Evolutionary conservation across 2,888 invertebrate species (phyloP), one percentile per base, ranked within the genome.

Genomic region (Synergus gifuensis): DNA sequence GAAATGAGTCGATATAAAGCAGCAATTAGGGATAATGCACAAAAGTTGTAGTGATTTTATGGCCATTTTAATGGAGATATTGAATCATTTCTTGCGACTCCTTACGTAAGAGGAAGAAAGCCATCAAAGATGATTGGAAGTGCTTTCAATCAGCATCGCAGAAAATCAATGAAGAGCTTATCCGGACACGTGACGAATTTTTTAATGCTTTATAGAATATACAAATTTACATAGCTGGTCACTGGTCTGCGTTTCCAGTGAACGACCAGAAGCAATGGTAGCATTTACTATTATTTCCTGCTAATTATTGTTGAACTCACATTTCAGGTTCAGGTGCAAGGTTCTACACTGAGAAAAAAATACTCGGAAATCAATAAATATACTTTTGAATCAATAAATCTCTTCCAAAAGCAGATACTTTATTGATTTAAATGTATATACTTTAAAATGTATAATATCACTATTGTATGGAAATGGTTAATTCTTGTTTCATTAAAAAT

Each of bases 161-260:
- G 67, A 44, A 67, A 46, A 67, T 42, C 46, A 44, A 67, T 67
- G 44, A 46, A 46, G 44, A 67, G 22, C 22, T 44, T 46, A 67
- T 49, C 49, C 16, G 7, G 16, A 67, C 22, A 5, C 46, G 22
- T 67, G 67, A 67, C 22, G 9, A 42, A 18, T 67, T 22, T 67
- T 66, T 42, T n/a, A 40, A 40, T 40, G 11, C 7, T 66, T 66
- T 66, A 16, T 22, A 16, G 49, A 14, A 28, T 16, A 49, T 49
- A 49, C 5, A 16, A 28, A 28, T 28, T 28, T 49, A 16, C 16
- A 5, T 49, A 49, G 16, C 49, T 16, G 49, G 49, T 16, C 49
- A 49, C 49, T 49, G 49, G 7, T 49, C 49, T 49, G 49, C 7
- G 16, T 49, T 16, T 49, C 49, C 49, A 49, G 49, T 49, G 49